phyloP scores from a whole-genome alignment of 1,140 invertebrate species.

The Mercenaria mercenaria region DNA sequence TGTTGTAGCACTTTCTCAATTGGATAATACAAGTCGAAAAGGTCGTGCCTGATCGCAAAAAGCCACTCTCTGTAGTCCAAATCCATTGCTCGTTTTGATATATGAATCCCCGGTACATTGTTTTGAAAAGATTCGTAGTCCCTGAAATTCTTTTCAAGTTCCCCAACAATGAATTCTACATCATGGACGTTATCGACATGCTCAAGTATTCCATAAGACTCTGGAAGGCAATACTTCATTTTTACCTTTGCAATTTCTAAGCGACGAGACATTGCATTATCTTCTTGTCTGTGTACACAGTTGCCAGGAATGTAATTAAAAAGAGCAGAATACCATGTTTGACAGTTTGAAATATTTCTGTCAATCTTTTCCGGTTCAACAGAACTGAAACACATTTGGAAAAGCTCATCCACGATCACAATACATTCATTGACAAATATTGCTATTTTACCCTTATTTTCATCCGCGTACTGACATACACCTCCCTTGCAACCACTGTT shows the following conservation, averaged over 20 bases:
- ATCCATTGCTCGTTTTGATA: constrained; percentile 22
- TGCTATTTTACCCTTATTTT: background rate
- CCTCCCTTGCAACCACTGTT: background rate
- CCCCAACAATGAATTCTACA: constrained; percentile 3
- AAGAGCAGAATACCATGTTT: background rate
- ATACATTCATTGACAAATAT: constrained; percentile 53
- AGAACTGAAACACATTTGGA: background rate
- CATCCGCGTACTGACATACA: constrained; percentile 1
- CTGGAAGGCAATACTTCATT: background rate
- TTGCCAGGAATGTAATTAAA: background rate
- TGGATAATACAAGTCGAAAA: background rate
- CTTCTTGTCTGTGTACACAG: background rate
- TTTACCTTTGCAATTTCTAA: background rate
- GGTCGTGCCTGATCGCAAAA: background rate
- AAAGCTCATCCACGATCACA: background rate
- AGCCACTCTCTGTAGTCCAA: constrained; percentile 49
- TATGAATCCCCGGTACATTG: background rate
- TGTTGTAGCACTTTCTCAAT: constrained; percentile 18
- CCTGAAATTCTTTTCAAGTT: constrained; percentile 12
- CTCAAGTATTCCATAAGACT: constrained; percentile 15
- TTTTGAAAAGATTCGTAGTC: constrained; percentile 7
- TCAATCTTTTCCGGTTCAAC: background rate
- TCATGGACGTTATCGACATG: background rate
- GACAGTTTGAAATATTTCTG: background rate
- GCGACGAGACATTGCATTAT: background rate